Base-by-base conservation (phyloP, 2,113 vertebrate genomes). In the Circaetus gallicus region DNA sequence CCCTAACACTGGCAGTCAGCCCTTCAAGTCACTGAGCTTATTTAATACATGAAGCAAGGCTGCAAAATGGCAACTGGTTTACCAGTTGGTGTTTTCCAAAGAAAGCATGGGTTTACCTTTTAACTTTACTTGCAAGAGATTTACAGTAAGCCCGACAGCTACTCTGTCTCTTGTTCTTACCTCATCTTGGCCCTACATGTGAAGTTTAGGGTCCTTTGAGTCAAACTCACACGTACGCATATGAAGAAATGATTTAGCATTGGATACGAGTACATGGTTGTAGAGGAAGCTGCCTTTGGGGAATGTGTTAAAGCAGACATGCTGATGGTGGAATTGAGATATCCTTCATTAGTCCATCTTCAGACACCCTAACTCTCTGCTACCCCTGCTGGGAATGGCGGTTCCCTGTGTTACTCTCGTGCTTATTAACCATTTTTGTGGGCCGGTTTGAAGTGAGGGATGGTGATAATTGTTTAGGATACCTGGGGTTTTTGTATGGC, bases 121-220 rank as follows among this genome's bases (percentile, higher is more conserved):
- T 31, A 43, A 7, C 29, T 63, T 66, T 13, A 45, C 56, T 61
- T 21, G 26, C 20, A 4, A 55, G 73, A 67, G 50, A 45, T 66
- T 16, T 91, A 38, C 10, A 36, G 65, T 12, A 28, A 56, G 21
- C 32, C 43, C 36, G 36, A 36, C 36, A 36, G 36, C 36, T 36
- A 52, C 25, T 26, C 50, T 20, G 7, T 31, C 63, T 84, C 13
- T 11, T 42, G 38, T 69, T 58, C 9, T 13, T 56, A 1, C 13
- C 28, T 50, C 32, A 2, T 38, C 59, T 36, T 36, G 34, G 21
- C 55, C 34, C 31, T 47, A 2, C 26, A 0, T 0, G 0, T 16
- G 36, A 56, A 69, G 24, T 65, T 86, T 50, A 49, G 22, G 13
- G 43, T 80, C 34, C 18, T 47, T 32, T 52, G 72, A 89, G 34